Evolutionary conservation across 2,797 vertebrate species (phyloP), one percentile per base, ranked within the genome.

Genomic region (Chelidonichthys spinosus): DNA sequence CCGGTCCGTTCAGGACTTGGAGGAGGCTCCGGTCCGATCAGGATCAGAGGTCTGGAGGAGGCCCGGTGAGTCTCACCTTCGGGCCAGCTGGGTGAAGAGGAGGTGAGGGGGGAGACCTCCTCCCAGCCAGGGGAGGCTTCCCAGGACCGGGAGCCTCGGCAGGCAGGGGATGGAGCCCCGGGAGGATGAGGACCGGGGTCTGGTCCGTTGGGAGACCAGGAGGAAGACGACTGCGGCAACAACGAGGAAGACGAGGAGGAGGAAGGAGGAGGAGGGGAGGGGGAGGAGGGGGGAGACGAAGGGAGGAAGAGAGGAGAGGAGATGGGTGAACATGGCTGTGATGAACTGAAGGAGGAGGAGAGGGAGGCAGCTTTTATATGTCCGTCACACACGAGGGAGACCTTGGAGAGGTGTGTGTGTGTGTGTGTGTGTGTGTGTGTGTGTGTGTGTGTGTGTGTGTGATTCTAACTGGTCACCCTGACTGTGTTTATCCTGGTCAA

Each of bases 71-170:
- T 44, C 89, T 67, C 84, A 62, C 59, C 60, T 62, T 42, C 6
- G 62, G 0, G 81, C 72, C 84, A 95, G 88, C 74, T 79, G 73
- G 0, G 60, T 90, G 84, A 95, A 91, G 63, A 91, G 90, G 17
- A 95, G 92, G 86, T 95, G 92, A 0, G 89, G 93, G 0, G 94
- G 92, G 37, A 87, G 84, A 1, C 46, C 15, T 3, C 89, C 88
- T 13, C 86, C 49, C 69, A 95, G 80, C 87, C 94, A 94, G 53
- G 92, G 92, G n/a, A 95, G 92, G 79, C 95, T 95, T 18, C 95
- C 95, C 80, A 95, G 63, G 1, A 93, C 3, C 0, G 93, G 93
- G 35, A 94, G 39, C 0, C 61, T 1, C 0, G 95, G 95, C 47
- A 95, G 89, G 78, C 91, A 86, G 2, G 94, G 93, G 47, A 94